Conservation (phyloP, 2,797 vertebrate genomes). For the Mycteria americana region DNA sequence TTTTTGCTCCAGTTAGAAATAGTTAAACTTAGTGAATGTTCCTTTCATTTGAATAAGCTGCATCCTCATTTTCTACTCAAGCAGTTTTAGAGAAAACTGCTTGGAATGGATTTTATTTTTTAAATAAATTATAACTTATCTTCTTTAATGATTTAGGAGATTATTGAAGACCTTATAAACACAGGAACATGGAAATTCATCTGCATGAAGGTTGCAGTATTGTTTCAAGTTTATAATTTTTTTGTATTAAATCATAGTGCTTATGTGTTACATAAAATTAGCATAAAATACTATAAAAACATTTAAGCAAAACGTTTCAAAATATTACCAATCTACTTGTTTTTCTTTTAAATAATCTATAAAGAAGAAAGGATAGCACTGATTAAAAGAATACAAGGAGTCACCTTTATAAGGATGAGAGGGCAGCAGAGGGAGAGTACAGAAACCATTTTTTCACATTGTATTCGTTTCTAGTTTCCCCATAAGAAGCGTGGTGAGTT, state of each 20-base stretch:
- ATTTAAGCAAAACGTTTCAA: not conserved
- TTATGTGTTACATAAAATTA: not conserved
- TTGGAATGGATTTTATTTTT: not conserved
- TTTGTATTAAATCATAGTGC: not conserved
- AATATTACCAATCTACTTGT: not conserved
- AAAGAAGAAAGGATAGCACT: not conserved
- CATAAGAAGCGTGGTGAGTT: not conserved
- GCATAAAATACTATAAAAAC: not conserved
- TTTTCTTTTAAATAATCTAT: not conserved
- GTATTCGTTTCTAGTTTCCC: not conserved
- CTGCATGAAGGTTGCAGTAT: not conserved
- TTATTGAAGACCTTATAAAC: not conserved
- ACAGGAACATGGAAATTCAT: not conserved
- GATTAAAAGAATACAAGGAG: not conserved
- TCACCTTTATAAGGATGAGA: not conserved
- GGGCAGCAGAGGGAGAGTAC: not conserved
- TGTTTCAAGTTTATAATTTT: not conserved
- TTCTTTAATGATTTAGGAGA: not conserved
- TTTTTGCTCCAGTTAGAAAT: not conserved
- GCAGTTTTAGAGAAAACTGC: not conserved
- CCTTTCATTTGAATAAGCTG: not conserved
- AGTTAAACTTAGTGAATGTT: not conserved
- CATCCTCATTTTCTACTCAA: not conserved
- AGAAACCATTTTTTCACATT: not conserved
- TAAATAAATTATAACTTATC: not conserved